These are phyloP conservation scores for Auanema freiburgensis DNA, from an alignment of 2,888 invertebrate species.

Conservation along the genomic window DNA sequence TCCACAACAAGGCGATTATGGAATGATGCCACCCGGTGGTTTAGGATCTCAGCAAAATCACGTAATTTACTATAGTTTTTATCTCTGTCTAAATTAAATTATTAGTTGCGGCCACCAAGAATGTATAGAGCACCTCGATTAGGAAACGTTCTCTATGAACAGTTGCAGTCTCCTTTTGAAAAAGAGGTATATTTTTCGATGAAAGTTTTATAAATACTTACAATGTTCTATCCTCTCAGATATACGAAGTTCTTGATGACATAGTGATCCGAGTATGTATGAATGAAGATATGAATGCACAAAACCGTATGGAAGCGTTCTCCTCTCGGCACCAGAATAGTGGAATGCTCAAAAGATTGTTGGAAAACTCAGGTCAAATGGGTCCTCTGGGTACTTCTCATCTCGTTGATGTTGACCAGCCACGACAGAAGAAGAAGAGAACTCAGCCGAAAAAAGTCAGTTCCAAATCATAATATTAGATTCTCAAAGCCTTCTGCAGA, in stretches of 20 bases:
- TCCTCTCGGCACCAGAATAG: neutral
- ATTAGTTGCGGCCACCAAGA: conserved; percentile 18
- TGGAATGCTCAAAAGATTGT: conserved; percentile 20
- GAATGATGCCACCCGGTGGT: conserved; percentile 21
- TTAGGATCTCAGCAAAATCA: neutral
- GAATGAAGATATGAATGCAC: conserved; percentile 3
- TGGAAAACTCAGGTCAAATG: conserved; percentile 9
- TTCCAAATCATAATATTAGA: neutral
- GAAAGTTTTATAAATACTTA: neutral
- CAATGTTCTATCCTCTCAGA: conserved; percentile 1
- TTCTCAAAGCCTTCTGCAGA: too few species aligned
- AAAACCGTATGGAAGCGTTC: neutral
- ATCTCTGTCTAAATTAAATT: neutral
- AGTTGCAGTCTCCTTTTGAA: conserved; percentile 14
- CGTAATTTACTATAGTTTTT: neutral
- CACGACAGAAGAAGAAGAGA: conserved; percentile 57
- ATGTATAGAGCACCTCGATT: conserved; percentile 8
- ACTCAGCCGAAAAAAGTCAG: conserved; percentile 45
- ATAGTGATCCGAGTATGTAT: conserved; percentile 24
- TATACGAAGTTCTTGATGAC: conserved; percentile 43
- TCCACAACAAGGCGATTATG: conserved; percentile 29
- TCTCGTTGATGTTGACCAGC: conserved; percentile 25
- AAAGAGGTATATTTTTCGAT: too few species aligned
- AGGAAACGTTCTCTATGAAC: conserved; percentile 22
- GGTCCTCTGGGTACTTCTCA: conserved; percentile 3